Evolutionary conservation across 2,797 vertebrate species (phyloP).

Genomic region (Gymnodraco acuticeps): DNA sequence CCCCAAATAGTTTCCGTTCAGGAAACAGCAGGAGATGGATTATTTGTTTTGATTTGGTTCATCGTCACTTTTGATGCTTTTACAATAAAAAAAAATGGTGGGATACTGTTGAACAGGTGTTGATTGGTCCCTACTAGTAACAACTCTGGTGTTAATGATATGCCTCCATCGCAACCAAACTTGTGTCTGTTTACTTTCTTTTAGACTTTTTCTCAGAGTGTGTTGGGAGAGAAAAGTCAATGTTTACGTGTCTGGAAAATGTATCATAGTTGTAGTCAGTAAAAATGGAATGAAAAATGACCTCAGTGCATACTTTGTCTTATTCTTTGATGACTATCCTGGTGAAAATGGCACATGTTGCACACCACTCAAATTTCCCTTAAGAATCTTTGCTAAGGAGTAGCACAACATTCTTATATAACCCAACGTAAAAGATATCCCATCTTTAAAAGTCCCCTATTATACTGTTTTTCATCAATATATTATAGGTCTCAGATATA

Average conservation of each 20-base stretch:
- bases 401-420: too few relatives aligned
- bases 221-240: not conserved
- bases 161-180: constrained; percentile 48
- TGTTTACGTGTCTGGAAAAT: not conserved
- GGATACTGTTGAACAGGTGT: constrained; percentile 62
- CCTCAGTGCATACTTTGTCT: too few relatives aligned
- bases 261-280: too few relatives aligned
- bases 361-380: too few relatives aligned
- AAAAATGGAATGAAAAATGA: too few relatives aligned
- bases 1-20: constrained; percentile 36
- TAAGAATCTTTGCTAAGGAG: too few relatives aligned
- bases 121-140: constrained; percentile 61
- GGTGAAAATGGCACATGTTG: too few relatives aligned
- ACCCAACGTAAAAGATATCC: too few relatives aligned
- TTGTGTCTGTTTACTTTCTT: constrained; percentile 53
- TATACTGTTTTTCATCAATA: too few relatives aligned
- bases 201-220: constrained; percentile 25
- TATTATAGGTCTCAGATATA: too few relatives aligned
- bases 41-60: constrained; percentile 21
- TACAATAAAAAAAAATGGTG: not conserved
- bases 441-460: too few relatives aligned
- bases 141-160: constrained; percentile 65
- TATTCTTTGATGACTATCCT: too few relatives aligned
- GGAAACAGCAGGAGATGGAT: constrained; percentile 21
- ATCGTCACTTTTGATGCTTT: constrained; percentile 46